phyloP scores from a whole-genome alignment of 2,113 vertebrate species.

The Dendropsophus ebraccatus region DNA sequence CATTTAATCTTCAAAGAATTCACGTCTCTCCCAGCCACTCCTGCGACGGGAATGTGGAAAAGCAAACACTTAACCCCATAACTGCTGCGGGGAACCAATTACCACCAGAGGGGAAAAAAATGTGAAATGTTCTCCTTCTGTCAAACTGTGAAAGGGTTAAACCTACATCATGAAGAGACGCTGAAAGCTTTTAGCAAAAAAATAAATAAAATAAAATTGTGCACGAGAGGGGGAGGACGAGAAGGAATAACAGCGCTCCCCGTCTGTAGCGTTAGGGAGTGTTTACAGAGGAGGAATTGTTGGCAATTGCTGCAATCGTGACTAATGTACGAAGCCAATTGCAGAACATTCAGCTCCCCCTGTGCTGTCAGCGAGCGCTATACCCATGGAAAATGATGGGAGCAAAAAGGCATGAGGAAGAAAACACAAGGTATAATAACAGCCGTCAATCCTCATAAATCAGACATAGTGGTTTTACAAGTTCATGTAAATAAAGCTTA shows the following conservation, averaged over 20 bases:
- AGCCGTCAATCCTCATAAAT: no score
- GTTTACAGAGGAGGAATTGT: slow-evolving; percentile 12
- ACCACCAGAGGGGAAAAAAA: no score
- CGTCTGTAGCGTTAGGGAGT: not conserved
- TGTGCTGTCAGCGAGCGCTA: not conserved
- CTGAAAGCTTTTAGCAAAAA: slow-evolving; percentile 8
- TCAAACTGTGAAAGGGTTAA: not conserved
- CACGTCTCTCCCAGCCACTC: not conserved
- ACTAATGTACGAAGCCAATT: slow-evolving; percentile 39
- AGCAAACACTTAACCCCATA: not conserved
- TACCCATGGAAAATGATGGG: no score
- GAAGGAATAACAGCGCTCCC: not conserved
- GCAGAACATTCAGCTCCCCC: not conserved
- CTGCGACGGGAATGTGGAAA: not conserved
- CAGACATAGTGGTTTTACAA: no score
- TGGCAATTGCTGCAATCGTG: slow-evolving; percentile 39
- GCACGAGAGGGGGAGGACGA: not conserved
- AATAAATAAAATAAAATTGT: no score
- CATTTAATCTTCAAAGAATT: not conserved
- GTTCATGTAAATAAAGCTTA: no score
- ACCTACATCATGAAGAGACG: not conserved
- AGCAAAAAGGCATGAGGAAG: no score
- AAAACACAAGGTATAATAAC: not conserved
- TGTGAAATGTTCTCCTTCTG: not conserved
- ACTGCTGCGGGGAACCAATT: no score